These are phyloP conservation scores for Drosophila willistoni DNA, from an alignment of 1,140 invertebrate species.

Conservation along the genomic window DNA sequence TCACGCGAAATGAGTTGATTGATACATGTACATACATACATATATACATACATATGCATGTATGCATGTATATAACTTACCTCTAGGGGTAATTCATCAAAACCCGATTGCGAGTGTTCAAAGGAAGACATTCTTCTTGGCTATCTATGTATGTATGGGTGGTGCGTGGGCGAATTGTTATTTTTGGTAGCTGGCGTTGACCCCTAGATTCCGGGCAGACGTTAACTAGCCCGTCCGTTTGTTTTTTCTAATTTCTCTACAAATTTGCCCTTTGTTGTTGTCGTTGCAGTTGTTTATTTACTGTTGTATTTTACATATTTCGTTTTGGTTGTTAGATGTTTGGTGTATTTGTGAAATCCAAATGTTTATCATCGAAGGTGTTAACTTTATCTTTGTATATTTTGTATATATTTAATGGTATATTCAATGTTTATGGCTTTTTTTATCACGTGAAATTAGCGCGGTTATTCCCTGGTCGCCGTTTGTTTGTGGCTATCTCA, in stretches of 20 bases:
- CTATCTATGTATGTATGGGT: neutral
- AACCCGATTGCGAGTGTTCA: constrained; percentile 52
- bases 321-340: neutral
- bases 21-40: neutral
- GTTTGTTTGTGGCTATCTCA: neutral
- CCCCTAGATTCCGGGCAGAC: neutral
- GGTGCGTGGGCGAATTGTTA: neutral
- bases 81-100: constrained; percentile 78
- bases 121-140: constrained; percentile 46
- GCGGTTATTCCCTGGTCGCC: neutral
- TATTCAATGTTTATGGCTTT: neutral
- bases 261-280: neutral
- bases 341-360: neutral
- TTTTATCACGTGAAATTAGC: neutral
- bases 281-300: constrained; percentile 1
- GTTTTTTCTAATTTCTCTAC: neutral
- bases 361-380: neutral
- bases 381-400: neutral
- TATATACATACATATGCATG: neutral
- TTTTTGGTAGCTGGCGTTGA: neutral
- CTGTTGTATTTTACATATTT: neutral
- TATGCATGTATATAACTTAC: constrained; percentile 39
- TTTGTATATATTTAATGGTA: neutral
- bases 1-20: constrained; percentile 37
- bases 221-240: neutral